phyloP scores from a whole-genome alignment of 2,113 vertebrate species.

The Heloderma charlesbogerti region DNA sequence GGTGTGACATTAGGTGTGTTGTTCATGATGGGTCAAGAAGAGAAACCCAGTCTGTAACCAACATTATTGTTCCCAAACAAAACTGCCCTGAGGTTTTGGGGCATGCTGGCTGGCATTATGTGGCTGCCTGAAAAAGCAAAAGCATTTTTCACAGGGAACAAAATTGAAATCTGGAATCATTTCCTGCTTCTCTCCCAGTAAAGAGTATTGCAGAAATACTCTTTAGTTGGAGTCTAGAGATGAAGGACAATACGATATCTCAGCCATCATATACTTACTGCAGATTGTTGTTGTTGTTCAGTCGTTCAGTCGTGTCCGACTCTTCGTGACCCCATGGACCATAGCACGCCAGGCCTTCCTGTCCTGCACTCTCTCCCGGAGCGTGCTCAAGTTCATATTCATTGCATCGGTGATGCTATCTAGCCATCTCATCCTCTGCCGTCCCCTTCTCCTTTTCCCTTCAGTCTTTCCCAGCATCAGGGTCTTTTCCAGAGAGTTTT shows the following conservation, averaged over 20 bases:
- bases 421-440: too few relatives aligned
- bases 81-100: constrained; percentile 24
- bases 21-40: not conserved
- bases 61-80: not conserved
- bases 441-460: too few relatives aligned
- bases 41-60: constrained; percentile 13
- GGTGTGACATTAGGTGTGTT: not conserved
- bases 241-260: not conserved
- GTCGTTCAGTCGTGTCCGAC: too few relatives aligned
- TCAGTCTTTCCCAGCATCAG: too few relatives aligned
- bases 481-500: too few relatives aligned
- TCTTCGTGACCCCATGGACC: too few relatives aligned
- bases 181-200: not conserved
- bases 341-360: too few relatives aligned
- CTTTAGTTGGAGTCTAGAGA: not conserved
- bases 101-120: constrained; percentile 3
- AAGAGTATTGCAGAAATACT: not conserved
- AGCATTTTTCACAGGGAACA: accelerated
- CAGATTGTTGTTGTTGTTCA: too few relatives aligned
- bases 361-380: too few relatives aligned
- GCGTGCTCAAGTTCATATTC: too few relatives aligned
- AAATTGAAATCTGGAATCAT: not conserved
- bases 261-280: not conserved
- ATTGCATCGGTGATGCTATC: too few relatives aligned
- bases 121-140: not conserved